A percentile compares a stretch with the other conserved stretches of the same genome.
Conservation (phyloP, 2,113 vertebrate genomes). For the Sula dactylatra region DNA sequence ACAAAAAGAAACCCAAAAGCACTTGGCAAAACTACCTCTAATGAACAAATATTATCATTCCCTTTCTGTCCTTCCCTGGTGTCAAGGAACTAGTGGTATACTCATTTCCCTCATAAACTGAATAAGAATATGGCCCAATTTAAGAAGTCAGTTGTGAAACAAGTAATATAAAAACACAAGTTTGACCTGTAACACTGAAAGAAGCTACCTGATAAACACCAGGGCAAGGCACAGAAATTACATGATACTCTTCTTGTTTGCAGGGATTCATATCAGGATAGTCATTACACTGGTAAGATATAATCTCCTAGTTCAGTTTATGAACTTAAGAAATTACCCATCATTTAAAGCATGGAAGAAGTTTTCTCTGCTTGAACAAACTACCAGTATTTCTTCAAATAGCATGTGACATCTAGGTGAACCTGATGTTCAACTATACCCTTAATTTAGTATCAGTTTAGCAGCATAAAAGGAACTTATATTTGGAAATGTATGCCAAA, state of each 20-base stretch:
- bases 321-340: background rate
- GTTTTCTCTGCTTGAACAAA: background rate
- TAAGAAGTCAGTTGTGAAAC: background rate
- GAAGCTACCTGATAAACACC: background rate
- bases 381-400: background rate
- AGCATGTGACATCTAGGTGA: background rate
- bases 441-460: background rate
- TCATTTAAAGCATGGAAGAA: background rate
- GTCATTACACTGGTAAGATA: background rate
- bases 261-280: background rate
- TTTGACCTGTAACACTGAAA: background rate
- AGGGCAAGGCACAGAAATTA: background rate
- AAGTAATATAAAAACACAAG: background rate
- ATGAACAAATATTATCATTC: background rate
- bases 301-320: background rate
- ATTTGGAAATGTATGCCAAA: background rate
- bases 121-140: background rate
- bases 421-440: background rate
- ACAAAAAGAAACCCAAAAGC: background rate
- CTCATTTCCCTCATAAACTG: background rate
- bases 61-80: background rate
- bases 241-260: background rate
- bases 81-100: background rate
- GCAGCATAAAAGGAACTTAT: background rate
- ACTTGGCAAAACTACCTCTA: background rate